Base-by-base conservation (phyloP, 2,888 invertebrate species). In the Habrosyne pyritoides region DNA sequence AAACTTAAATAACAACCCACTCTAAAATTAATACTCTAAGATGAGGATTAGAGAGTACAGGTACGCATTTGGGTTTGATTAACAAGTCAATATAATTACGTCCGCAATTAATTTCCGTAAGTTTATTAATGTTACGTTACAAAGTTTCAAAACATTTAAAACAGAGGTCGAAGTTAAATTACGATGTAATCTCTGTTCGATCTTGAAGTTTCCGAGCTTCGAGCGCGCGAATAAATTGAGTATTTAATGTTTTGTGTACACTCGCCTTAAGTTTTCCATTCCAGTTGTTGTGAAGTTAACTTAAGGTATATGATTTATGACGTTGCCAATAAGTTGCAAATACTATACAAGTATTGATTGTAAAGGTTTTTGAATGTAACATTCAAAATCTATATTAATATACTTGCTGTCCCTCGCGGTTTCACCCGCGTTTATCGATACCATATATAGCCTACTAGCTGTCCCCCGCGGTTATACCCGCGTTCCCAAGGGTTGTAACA, bases 121-220 rank as follows among this genome's bases (percentile, higher is more conserved):
- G 26, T 33, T 53, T 57, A 55, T 60, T 57, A 52, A 55, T 55
- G 52, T 52, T 55, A 53, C 54, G 54, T 57, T 51, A 47, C 53
- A 18, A 57, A 63, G 52, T 58, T 52, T 21, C 14, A 21, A 47
- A 55, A 54, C 52, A 53, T 56, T 46, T 52, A 56, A 54, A 60
- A 56, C 56, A 53, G 55, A 22, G 33, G 51, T 51, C 52, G 53
- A 67, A 67, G 64, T 70, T 70, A 62, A 64, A 71, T 66, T 59
- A 60, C 57, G 55, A 52, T 59, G 59, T 64, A 64, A 66, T 73
- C 63, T 64, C 54, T 47, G 57, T 55, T 60, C 65, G 52, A 63
- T 61, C 60, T 63, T 24, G 4, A 49, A 56, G 51, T 62, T 60
- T 55, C 18, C 42, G 42, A 36, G 36, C 18, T 57, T 21, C 10